These are phyloP conservation scores for Grus americana DNA, from an alignment of 2,113 vertebrate genomes.

Conservation along the genomic window DNA sequence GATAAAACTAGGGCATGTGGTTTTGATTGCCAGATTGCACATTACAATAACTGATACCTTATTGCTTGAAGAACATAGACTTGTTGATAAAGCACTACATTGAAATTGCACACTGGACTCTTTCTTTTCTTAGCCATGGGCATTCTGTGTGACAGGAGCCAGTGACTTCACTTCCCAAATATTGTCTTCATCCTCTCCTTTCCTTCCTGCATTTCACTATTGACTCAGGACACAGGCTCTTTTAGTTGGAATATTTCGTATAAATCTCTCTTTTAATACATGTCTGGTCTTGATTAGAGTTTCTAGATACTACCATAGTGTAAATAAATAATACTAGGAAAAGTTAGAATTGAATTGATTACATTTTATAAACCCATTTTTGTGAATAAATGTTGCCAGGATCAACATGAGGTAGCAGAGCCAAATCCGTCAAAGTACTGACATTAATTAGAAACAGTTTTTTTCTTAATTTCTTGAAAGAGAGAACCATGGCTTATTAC, in stretches of 20 bases:
- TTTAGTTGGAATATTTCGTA: background rate
- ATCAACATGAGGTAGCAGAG: background rate
- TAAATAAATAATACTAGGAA: constrained; percentile 33
- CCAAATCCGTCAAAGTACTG: background rate
- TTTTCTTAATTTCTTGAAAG: constrained; percentile 4
- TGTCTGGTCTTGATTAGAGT: background rate
- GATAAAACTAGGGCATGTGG: background rate
- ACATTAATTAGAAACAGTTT: constrained; percentile 18
- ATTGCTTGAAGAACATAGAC: background rate
- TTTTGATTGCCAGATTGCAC: background rate
- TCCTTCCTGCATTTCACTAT: background rate
- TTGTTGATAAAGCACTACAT: background rate
- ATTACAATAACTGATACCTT: background rate
- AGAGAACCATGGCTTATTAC: background rate
- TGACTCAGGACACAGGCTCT: background rate
- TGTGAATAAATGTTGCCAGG: constrained; percentile 12
- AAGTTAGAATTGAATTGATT: constrained; percentile 8
- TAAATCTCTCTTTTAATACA: background rate
- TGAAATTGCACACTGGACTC: background rate
- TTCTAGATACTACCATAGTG: background rate
- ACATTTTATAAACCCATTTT: constrained; percentile 6
- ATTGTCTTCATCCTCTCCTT: background rate
- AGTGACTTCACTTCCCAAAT: background rate
- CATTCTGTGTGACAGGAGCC: background rate
- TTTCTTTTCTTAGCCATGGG: background rate